Conservation (phyloP, 1,140 invertebrate species). For the Homarus americanus region DNA sequence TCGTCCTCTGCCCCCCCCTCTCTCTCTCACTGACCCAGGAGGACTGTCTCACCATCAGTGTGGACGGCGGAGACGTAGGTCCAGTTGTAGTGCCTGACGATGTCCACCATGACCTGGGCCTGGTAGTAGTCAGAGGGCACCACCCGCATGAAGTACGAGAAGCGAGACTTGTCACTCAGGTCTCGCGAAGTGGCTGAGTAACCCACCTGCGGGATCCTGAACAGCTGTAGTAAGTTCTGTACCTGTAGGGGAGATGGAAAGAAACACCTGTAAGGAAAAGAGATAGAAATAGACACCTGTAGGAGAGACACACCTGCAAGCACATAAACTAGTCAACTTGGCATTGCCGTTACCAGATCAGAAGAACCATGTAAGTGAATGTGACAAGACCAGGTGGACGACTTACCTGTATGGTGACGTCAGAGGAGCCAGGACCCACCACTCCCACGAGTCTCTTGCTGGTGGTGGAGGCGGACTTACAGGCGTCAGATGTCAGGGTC, state of each 20-base stretch:
- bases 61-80: slow-evolving; percentile 90
- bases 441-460: slow-evolving; percentile 84
- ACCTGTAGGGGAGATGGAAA: slow-evolving; percentile 79
- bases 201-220: slow-evolving; percentile 89
- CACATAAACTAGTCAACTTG: too few species aligned
- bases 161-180: slow-evolving; percentile 87
- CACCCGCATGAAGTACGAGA: slow-evolving; percentile 88
- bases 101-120: slow-evolving; percentile 86
- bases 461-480: slow-evolving; percentile 77
- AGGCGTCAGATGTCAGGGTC: not conserved
- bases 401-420: slow-evolving; percentile 82
- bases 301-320: too few species aligned
- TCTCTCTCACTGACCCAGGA: not conserved
- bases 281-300: too few species aligned
- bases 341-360: too few species aligned
- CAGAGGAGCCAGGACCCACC: slow-evolving; percentile 85
- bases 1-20: not conserved
- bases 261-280: not conserved
- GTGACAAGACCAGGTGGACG: too few species aligned
- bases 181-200: slow-evolving; percentile 89
- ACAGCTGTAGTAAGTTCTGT: slow-evolving; percentile 89
- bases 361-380: too few species aligned
- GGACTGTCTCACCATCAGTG: slow-evolving; percentile 81
- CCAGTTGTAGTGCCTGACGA: slow-evolving; percentile 88
- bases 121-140: slow-evolving; percentile 91